phyloP scores from a whole-genome alignment of 2,113 vertebrate genomes.

The Hydropotes inermis region DNA sequence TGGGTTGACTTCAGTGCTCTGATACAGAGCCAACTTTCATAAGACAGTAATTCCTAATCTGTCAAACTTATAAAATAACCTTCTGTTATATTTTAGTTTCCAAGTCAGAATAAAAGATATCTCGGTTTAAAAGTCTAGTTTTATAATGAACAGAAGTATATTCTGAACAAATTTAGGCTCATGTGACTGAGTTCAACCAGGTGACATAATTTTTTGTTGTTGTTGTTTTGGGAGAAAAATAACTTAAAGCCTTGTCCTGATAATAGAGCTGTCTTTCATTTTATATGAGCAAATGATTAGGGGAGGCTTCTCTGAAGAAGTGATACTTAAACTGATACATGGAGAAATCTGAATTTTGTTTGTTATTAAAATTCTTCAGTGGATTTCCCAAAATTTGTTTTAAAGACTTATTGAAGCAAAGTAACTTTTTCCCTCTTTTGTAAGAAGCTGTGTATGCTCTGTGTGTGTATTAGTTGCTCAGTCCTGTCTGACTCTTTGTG shows the following conservation, averaged over 20 bases:
- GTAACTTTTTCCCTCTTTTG: not conserved
- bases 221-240: not conserved
- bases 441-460: not conserved
- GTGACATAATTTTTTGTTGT: not conserved
- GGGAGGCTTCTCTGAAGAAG: not conserved
- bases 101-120: not conserved
- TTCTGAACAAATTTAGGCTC: not conserved
- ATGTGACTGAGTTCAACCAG: not conserved
- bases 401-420: not conserved
- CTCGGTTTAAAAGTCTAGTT: not conserved
- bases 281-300: not conserved
- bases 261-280: not conserved
- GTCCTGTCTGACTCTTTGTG: not conserved
- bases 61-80: not conserved
- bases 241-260: not conserved
- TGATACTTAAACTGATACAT: not conserved
- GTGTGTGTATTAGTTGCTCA: not conserved
- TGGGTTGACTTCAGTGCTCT: not conserved
- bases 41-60: not conserved
- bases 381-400: not conserved
- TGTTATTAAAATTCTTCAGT: not conserved
- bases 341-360: not conserved
- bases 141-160: not conserved
- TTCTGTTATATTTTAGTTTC: not conserved
- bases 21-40: not conserved